These are phyloP conservation scores for Apus apus DNA, from an alignment of 2,113 vertebrate genomes.

Conservation along the genomic window DNA sequence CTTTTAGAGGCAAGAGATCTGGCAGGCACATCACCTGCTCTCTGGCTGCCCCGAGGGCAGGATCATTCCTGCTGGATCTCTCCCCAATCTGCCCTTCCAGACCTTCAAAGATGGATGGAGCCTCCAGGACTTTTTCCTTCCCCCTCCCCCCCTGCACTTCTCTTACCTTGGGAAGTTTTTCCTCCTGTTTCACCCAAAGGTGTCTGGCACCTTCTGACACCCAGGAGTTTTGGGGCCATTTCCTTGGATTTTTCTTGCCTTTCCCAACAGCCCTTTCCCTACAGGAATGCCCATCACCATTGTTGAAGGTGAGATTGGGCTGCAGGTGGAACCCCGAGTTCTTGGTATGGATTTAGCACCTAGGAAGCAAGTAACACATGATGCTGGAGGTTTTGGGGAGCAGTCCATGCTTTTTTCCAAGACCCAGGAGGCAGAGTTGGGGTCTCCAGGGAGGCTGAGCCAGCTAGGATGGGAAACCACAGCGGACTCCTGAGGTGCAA, in stretches of 20 bases:
- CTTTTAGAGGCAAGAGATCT: neutral
- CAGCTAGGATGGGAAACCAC: neutral
- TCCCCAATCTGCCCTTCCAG: neutral
- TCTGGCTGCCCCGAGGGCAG: neutral
- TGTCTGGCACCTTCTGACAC: neutral
- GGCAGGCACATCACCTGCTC: constrained; percentile 6
- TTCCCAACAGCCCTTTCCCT: neutral
- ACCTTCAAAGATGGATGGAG: constrained; percentile 41
- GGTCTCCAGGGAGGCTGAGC: fast-evolving
- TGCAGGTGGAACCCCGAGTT: neutral
- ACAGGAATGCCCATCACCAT: neutral
- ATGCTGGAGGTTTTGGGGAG: neutral
- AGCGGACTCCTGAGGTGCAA: fast-evolving
- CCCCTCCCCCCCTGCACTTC: neutral
- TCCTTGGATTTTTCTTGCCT: neutral
- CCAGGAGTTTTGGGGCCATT: neutral
- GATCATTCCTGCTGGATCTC: neutral
- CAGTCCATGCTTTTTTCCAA: neutral
- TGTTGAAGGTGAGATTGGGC: neutral
- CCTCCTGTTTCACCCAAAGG: neutral
- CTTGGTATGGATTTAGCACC: neutral
- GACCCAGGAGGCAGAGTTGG: neutral
- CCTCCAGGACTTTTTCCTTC: neutral
- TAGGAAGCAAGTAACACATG: neutral
- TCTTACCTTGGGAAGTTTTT: neutral